Evolutionary conservation across 2,888 invertebrate genomes (phyloP).

Genomic region (Stenurella melanura): DNA sequence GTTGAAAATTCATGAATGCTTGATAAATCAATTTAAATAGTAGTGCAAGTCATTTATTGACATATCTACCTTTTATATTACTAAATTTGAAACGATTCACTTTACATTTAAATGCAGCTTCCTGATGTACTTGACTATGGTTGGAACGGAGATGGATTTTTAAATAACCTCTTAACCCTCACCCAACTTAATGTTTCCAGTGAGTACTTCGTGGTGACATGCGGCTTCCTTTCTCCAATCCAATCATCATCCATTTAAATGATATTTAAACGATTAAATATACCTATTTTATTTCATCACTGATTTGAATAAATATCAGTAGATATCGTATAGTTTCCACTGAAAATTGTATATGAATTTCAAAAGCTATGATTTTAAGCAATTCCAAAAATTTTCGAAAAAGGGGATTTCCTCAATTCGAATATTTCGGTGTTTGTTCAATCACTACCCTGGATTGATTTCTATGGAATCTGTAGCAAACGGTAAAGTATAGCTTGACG

Average conservation of each 20-base stretch:
- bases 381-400: no score
- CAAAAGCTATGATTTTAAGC: no score
- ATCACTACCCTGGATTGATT: no score
- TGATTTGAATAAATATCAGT: slow-evolving; percentile 2
- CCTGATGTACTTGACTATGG: slow-evolving; percentile 66
- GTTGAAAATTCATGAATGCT: slow-evolving; percentile 56
- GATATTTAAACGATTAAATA: slow-evolving; percentile 7
- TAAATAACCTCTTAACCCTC: slow-evolving; percentile 68
- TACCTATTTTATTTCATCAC: not conserved
- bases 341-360: no score
- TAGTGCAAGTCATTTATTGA: slow-evolving; percentile 62
- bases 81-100: slow-evolving; percentile 70
- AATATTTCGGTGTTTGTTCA: no score
- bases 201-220: slow-evolving; percentile 59
- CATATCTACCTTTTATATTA: slow-evolving; percentile 67
- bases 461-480: no score
- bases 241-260: slow-evolving; percentile 32
- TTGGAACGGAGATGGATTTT: slow-evolving; percentile 71
- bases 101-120: slow-evolving; percentile 71
- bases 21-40: slow-evolving; percentile 62
- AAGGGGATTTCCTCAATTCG: no score
- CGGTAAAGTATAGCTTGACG: no score
- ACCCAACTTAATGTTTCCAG: slow-evolving; percentile 65
- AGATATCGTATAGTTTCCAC: no score
- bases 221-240: slow-evolving; percentile 42